These are phyloP conservation scores for Cephalopterus ornatus DNA, from an alignment of 2,113 vertebrate species.

Conservation along the genomic window DNA sequence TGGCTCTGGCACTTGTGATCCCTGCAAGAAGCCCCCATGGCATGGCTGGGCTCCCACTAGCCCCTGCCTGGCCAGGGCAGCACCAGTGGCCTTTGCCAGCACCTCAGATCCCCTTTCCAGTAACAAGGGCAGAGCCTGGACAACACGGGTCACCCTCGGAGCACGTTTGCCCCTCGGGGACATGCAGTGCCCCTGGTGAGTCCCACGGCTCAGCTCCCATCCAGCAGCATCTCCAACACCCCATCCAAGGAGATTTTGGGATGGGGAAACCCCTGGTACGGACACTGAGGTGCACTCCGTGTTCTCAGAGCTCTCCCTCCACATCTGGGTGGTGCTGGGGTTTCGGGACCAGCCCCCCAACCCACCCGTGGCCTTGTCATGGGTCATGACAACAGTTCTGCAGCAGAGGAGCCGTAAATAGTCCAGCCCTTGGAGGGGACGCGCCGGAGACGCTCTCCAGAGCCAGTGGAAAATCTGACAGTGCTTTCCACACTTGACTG, in stretches of 20 bases:
- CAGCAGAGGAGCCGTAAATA: conserved; percentile 32
- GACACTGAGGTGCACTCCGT: fast-evolving
- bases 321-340: background rate
- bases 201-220: background rate
- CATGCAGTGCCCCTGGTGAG: fast-evolving
- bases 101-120: background rate
- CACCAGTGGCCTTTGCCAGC: fast-evolving
- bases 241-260: background rate
- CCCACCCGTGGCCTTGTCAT: background rate
- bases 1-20: background rate
- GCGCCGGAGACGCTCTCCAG: conserved; percentile 53
- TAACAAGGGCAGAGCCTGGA: fast-evolving
- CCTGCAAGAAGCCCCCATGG: background rate
- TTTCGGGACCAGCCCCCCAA: background rate
- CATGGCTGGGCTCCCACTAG: fast-evolving
- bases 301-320: background rate
- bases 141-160: fast-evolving
- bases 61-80: background rate
- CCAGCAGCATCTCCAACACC: background rate
- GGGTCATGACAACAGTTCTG: background rate
- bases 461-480: conserved; percentile 71
- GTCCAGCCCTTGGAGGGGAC: background rate
- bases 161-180: fast-evolving
- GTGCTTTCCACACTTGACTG: conserved; percentile 49
- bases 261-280: fast-evolving